phyloP scores from a whole-genome alignment of 1,140 invertebrate species.

The Bombus picipes region DNA sequence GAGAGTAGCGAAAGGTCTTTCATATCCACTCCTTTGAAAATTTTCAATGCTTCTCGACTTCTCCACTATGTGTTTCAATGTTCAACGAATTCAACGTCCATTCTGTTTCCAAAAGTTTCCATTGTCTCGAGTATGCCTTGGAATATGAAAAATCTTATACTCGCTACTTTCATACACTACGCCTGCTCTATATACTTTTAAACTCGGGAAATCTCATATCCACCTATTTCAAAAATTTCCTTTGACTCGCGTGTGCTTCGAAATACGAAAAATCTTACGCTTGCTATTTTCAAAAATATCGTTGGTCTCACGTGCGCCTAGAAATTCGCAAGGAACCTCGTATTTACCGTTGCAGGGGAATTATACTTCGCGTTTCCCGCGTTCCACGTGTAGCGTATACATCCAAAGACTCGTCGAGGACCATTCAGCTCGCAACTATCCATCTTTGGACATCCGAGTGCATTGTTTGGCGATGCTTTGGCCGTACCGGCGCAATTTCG shows the following conservation, averaged over 20 bases:
- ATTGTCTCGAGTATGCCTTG: background rate
- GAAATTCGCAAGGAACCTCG: background rate
- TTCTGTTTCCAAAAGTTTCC: background rate
- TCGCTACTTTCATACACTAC: background rate
- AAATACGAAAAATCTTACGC: no score
- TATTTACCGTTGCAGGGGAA: background rate
- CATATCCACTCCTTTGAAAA: background rate
- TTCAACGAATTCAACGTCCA: no score
- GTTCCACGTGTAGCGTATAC: no score
- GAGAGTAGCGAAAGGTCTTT: background rate
- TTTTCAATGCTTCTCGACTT: background rate
- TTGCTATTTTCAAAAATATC: background rate
- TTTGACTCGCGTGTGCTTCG: background rate
- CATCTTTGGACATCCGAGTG: constrained; percentile 10
- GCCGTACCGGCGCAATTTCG: constrained; percentile 1
- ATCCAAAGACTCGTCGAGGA: background rate
- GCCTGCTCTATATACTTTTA: background rate
- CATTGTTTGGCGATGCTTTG: constrained; percentile 3
- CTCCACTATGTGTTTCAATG: no score
- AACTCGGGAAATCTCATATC: background rate
- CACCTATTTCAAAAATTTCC: background rate
- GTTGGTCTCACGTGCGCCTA: no score
- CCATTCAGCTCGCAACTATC: constrained; percentile 7
- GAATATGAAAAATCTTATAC: background rate
- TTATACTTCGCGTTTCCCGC: background rate